Conservation (phyloP, 2,113 vertebrate genomes). For the Rhea americana region DNA sequence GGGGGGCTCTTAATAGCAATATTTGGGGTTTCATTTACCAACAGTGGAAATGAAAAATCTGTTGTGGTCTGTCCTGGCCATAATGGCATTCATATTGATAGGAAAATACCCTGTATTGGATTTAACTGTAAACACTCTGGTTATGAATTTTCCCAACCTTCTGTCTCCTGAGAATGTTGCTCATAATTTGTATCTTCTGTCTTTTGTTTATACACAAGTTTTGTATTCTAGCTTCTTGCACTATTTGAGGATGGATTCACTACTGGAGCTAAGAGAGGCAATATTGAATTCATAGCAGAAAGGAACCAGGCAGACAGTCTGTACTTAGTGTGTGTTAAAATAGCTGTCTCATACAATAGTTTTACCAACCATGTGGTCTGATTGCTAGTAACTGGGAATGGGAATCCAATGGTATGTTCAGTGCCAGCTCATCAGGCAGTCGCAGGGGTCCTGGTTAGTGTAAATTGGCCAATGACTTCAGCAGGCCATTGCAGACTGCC, state of each 20-base stretch:
- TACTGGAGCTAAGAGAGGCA: not conserved
- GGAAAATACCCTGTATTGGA: not conserved
- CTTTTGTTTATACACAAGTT: not conserved
- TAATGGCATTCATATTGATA: not conserved
- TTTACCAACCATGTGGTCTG: not conserved
- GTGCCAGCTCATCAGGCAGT: not conserved
- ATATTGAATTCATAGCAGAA: not conserved
- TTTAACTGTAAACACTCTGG: not conserved
- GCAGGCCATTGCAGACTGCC: not conserved
- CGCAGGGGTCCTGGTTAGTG: not conserved
- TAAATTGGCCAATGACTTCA: not conserved
- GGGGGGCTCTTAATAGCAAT: not conserved
- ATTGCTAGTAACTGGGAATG: not conserved
- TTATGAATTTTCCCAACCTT: not conserved
- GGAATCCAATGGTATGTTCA: not conserved
- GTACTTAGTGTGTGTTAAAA: not conserved
- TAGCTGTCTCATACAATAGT: not conserved
- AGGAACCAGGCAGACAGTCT: not conserved
- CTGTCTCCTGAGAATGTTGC: not conserved
- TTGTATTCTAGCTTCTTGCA: not conserved
- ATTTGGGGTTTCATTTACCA: not conserved
- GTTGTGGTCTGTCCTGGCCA: not conserved
- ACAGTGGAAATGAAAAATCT: not conserved
- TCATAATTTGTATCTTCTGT: not conserved
- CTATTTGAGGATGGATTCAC: not conserved